phyloP scores from a whole-genome alignment of 37 sponge, comb jelly and placozoan species.

The Bolinopsis microptera region DNA sequence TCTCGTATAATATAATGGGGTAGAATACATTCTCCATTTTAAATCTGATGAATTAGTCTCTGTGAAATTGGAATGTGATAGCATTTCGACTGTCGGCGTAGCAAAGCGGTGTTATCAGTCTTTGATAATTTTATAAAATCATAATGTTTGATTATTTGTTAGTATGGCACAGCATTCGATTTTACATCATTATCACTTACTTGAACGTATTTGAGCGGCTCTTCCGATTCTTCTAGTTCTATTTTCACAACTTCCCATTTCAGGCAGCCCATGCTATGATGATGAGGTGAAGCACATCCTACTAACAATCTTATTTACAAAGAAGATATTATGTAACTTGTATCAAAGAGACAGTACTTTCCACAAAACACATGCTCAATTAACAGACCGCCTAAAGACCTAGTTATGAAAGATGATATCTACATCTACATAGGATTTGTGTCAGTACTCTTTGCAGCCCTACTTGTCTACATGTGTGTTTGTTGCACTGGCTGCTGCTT shows the following conservation, averaged over 20 bases:
- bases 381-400: too few relatives aligned
- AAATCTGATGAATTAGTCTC: background rate
- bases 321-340: too few relatives aligned
- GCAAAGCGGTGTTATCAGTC: background rate
- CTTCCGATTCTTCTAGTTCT: background rate
- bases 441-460: background rate
- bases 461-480: slow-evolving; percentile 4
- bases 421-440: background rate
- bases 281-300: too few relatives aligned
- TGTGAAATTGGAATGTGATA: background rate
- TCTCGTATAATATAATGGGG: too few relatives aligned
- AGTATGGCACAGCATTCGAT: too few relatives aligned
- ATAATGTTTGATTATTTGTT: too few relatives aligned
- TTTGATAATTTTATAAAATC: too few relatives aligned
- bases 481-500: slow-evolving; percentile 36
- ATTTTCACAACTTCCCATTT: background rate
- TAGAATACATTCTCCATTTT: too few relatives aligned
- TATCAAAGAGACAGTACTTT: too few relatives aligned
- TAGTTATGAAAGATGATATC: background rate
- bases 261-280: slow-evolving; percentile 28
- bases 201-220: background rate
- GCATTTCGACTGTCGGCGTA: background rate
- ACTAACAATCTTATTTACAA: too few relatives aligned
- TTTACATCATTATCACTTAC: slow-evolving; percentile 7
- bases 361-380: too few relatives aligned